Evolutionary conservation across 1,140 invertebrate genomes (phyloP).

Genomic region (Andrena cerasifolii): DNA sequence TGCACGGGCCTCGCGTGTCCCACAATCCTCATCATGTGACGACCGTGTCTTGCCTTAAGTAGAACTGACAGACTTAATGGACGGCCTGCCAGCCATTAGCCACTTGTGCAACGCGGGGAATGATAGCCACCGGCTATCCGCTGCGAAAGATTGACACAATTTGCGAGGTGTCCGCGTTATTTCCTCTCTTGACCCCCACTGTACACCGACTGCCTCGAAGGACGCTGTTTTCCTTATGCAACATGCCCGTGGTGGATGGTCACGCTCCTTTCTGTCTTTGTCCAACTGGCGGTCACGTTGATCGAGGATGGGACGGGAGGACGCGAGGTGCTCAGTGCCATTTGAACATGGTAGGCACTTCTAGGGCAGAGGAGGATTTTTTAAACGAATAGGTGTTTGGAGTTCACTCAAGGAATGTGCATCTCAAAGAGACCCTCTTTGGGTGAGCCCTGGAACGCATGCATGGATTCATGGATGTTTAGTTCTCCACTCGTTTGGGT

Average conservation of each 20-base stretch:
- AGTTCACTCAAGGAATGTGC: too few species aligned
- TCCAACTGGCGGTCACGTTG: too few species aligned
- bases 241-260: neutral
- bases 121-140: constrained; percentile 40
- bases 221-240: constrained; percentile 28
- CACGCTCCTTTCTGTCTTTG: too few species aligned
- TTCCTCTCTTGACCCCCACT: constrained; percentile 8
- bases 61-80: constrained; percentile 45
- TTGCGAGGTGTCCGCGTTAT: constrained; percentile 8
- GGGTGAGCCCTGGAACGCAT: too few species aligned
- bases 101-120: constrained; percentile 45
- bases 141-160: constrained; percentile 43
- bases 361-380: too few species aligned
- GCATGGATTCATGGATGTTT: too few species aligned
- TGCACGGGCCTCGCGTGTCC: constrained; percentile 10
- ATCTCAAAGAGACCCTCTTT: too few species aligned
- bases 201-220: constrained; percentile 18
- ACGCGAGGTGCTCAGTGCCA: too few species aligned
- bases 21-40: constrained; percentile 35
- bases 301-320: too few species aligned
- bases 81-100: constrained; percentile 30
- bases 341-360: too few species aligned
- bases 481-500: too few species aligned
- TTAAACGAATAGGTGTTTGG: too few species aligned
- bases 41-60: constrained; percentile 39